Base-by-base conservation (phyloP, 2,888 invertebrate genomes). In the Cheilosia pagana region DNA sequence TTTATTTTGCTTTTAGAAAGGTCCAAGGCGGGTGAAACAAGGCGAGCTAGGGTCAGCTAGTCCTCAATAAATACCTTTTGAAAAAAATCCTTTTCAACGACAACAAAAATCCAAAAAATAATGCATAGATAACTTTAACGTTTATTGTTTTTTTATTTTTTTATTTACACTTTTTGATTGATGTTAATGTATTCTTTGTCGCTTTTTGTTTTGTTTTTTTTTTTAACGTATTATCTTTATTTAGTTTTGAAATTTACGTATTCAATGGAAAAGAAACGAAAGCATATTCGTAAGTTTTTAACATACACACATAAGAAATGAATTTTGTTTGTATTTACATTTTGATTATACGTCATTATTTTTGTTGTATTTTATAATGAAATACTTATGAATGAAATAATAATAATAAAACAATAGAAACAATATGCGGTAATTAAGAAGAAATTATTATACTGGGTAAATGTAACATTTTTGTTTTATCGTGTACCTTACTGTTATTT, bases 111-210 rank as follows among this genome's bases (percentile, higher is more conserved):
- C 41, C 31, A 55, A 45, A 31, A 21, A 65, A 19, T 65, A 65
- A 63, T 55, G 35, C 55, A 63, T 39, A 50, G 31, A 50, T 75
- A 65, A 45, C 57, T 67, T 67, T 39, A 76, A 76, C 75, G 59
- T 76, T 76, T 76, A 67, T 59, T 67, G 48, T 48, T 59, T 53
- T 28, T 16, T 70, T 48, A 50, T 53, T 28, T 16, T 70, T 71
- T 72, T 72, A 76, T 76, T 67, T 76, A 76, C 75, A 76, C 35
- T 43, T 55, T 45, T 75, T 67, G 59, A 76, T 55, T 67, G 65
- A 67, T 67, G 67, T 60, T 67, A 52, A 59, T 52, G 41, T 76
- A 75, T 21, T 28, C 19, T 41, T 67, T 41, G 68, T 35, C 12
- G 12, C 12, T 35, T 35, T 35, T 59, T 59, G 25, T 16, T 35